Percentiles rank a stretch among this genome's conserved stretches.
These are phyloP conservation scores for Trichonephila clavipes DNA, from an alignment of 1,140 invertebrate genomes.

Conservation along the genomic window DNA sequence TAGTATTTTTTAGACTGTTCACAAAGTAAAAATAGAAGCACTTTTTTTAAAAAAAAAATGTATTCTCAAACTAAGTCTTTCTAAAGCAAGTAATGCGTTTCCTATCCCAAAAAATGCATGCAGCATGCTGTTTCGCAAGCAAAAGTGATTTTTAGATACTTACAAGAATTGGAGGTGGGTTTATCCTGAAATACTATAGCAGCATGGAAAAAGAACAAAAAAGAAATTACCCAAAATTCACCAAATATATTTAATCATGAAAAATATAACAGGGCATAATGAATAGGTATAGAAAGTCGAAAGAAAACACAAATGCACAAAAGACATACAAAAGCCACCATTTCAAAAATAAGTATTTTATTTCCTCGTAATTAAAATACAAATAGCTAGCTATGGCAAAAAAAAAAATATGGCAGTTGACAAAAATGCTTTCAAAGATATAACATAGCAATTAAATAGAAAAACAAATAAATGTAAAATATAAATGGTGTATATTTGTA, in stretches of 20 bases:
- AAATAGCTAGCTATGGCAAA: not conserved
- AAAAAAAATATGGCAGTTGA: slow-evolving; percentile 41
- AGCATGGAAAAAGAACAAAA: slow-evolving; percentile 83
- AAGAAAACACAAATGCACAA: slow-evolving; percentile 52
- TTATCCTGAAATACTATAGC: slow-evolving; percentile 96
- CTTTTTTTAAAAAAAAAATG: no score
- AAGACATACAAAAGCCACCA: slow-evolving; percentile 37
- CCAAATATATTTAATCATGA: not conserved
- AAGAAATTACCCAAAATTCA: slow-evolving; percentile 22
- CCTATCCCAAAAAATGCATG: not conserved
- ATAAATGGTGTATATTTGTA: no score
- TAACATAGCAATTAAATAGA: no score
- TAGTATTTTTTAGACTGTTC: no score
- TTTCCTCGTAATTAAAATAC: not conserved
- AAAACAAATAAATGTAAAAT: no score
- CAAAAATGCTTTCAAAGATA: not conserved
- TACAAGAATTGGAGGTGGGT: slow-evolving; percentile 97
- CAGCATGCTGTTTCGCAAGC: not conserved
- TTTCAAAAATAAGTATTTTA: slow-evolving; percentile 33
- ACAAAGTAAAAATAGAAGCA: no score
- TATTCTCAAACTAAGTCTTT: no score
- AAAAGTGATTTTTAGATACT: slow-evolving; percentile 84
- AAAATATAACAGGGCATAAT: not conserved
- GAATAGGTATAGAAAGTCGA: slow-evolving; percentile 80
- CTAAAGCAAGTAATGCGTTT: no score